Base-by-base conservation (phyloP, 2,888 invertebrate species). In the Xestia c-nigrum region DNA sequence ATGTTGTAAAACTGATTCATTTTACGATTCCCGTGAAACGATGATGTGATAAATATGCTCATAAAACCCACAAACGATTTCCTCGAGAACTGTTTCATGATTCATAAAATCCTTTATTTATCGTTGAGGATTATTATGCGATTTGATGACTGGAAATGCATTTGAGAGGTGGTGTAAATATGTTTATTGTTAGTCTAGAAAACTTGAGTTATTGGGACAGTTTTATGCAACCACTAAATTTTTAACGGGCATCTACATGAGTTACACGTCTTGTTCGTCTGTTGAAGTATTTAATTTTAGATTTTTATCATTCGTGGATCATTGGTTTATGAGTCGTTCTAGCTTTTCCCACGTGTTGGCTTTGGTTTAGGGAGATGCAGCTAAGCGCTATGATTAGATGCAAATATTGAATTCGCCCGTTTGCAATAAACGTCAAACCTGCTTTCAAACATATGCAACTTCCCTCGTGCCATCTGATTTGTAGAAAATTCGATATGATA, bases 21-120 rank as follows among this genome's bases (percentile, higher is more conserved):
- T 92, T 93, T 89, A 93, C 91, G 91, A 91, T 90, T 90, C 88
- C 89, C 84, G 87, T 87, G 90, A 91, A 92, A 89, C 85, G 88
- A 88, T 90, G 87, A 91, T 90, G 91, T 82, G 88, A 90, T 93
- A 92, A 91, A 93, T 91, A 92, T 85, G 87, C 78, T 83, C 89
- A 86, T 92, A 91, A 92, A 91, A 90, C 86, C 86, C 82, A 85
- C 85, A 83, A 89, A 88, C 88, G 88, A 89, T 90, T 90, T 91
- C 89, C 87, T 88, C 84, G 87, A 87, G 88, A 89, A 89, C 85
- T 84, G 86, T 89, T 92, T 93, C 89, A 92, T 90, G 93, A 91
- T 85, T 90, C 93, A 91, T 92, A 92, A 93, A 92, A 87, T 86
- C 81, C 85, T 87, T 90, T 90, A 90, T 89, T 86, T 88, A 86